Conservation (phyloP, 2,797 vertebrate species). For the Sebastes itinus region DNA sequence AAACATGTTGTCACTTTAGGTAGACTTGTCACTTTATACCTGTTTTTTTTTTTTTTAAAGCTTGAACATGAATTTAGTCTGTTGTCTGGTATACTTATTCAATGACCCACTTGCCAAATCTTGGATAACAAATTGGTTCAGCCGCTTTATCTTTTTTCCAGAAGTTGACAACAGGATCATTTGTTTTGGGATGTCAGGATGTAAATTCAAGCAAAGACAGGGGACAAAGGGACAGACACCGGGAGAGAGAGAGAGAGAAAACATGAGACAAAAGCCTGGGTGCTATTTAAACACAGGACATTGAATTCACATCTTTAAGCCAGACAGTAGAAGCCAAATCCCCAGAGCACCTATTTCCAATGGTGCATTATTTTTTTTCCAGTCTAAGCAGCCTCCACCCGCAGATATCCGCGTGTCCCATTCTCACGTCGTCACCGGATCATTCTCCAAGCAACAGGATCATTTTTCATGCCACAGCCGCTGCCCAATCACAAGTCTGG, state of each 20-base stretch:
- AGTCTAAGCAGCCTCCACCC: neutral
- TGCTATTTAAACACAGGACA: neutral
- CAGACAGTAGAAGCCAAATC: too few relatives aligned
- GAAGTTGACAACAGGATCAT: slow-evolving; percentile 49
- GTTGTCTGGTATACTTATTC: slow-evolving; percentile 41
- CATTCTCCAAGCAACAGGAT: neutral
- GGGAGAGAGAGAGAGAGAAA: neutral
- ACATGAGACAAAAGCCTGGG: neutral
- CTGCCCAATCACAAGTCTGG: neutral
- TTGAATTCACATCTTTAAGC: slow-evolving; percentile 4
- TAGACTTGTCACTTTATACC: slow-evolving; percentile 42
- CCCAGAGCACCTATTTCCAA: too few relatives aligned
- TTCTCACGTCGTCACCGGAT: neutral
- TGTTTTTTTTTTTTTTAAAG: slow-evolving; percentile 23
- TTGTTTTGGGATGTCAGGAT: slow-evolving; percentile 50
- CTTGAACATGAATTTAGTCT: slow-evolving; percentile 50
- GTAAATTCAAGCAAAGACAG: slow-evolving; percentile 17
- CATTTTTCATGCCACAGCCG: neutral
- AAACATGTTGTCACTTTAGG: slow-evolving; percentile 54
- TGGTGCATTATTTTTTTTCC: too few relatives aligned
- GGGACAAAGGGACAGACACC: slow-evolving; percentile 7
- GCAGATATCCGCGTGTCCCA: neutral
- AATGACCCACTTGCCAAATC: slow-evolving; percentile 54
- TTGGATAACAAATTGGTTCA: slow-evolving; percentile 49
- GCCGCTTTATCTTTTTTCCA: slow-evolving; percentile 33